Evolutionary conservation across 1,140 invertebrate genomes (phyloP), one percentile per base, ranked within the genome.

Genomic region (Nasonia longicornis): DNA sequence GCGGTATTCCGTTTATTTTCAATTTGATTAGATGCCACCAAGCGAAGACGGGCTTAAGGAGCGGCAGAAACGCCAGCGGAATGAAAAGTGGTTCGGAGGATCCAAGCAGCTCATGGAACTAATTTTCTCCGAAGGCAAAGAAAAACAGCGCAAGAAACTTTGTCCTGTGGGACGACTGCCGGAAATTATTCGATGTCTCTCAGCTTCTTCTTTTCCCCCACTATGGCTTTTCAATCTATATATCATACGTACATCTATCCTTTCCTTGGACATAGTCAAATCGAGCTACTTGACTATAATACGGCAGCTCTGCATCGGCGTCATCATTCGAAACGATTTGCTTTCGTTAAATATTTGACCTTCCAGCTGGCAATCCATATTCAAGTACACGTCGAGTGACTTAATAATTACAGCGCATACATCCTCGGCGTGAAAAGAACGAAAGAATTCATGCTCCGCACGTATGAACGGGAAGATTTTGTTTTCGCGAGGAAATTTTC

Each of bases 71-170:
- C 26, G 72, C 29, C 29, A 22, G 31, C 72, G 48, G 45, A 8
- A 74, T 74, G 72, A 74, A 74, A 58, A 63, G 72, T 74, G 48
- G 48, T 74, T 58, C 52, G 45, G 72, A 48, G 48, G 48, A 63
- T 58, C 14, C 72, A 35, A 74, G 26, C 48, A 63, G 22, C 48
- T 74, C 45, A 35, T 63, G 48, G 48, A 74, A 74, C 72, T 74
- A 74, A 74, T 58, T 58, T 74, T 74, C 48, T 74, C 48, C 7
- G 72, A 74, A 58, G 29, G 72, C 42, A 74, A 74, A 58, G 72
- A 14, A 74, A 74, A 74, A 74, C 48, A 74, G 48, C 72, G 26
- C 45, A 29, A 73, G 71, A 73, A 73, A 73, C 71, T 73, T 73
- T 73, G 71, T 48, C 71, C 71, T 73, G 8, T n/a, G n/a, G 71